Evolutionary conservation across 2,797 vertebrate genomes (phyloP), one percentile per base, ranked within the genome.

Genomic region (Enteromius anoplus): DNA sequence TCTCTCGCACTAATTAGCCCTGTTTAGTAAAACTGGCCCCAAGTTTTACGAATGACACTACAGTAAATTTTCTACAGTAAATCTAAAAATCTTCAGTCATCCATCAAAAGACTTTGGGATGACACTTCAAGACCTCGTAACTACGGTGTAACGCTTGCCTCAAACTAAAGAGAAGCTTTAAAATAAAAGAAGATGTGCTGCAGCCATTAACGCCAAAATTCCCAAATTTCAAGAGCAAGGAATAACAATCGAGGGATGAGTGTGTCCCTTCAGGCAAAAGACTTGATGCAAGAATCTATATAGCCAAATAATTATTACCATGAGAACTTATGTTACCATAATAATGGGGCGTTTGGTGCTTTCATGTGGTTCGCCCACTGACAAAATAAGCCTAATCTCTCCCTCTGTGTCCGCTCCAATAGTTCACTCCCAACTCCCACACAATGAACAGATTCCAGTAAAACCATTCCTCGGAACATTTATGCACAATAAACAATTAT

Each of bases 401-500:
- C 86, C 89, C 89, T 92, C 89, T 91, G 86, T 88, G 90, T 87
- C 88, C 88, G 88, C 86, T 89, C 91, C 88, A 91, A 90, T 88
- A 88, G 84, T 88, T 94, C 86, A 75, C 89, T 93, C 92, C 90
- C 91, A 88, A 90, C 91, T 88, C 91, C 89, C 88, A 90, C 92
- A 83, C 88, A 86, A 84, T 91, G 89, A 85, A 89, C 90, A 91
- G 90, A 93, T 93, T 95, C 93, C 92, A 93, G 92, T 90, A 91
- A 87, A 91, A 89, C 91, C 92, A 69, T 90, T 93, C 89, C 90
- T 95, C 89, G 91, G 55, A 92, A 93, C 94, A 92, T 94, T 93
- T 91, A 85, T 90, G 89, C 91, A 95, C 85, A 91, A 89, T 94
- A 95, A 96, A 95, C 93, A 95, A 91, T 94, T 94, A 92, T 93